A percentile compares a stretch with the other conserved stretches of the same genome.
These are phyloP conservation scores for Drosophila barbarae DNA, from an alignment of 2,888 invertebrate genomes.

Conservation along the genomic window DNA sequence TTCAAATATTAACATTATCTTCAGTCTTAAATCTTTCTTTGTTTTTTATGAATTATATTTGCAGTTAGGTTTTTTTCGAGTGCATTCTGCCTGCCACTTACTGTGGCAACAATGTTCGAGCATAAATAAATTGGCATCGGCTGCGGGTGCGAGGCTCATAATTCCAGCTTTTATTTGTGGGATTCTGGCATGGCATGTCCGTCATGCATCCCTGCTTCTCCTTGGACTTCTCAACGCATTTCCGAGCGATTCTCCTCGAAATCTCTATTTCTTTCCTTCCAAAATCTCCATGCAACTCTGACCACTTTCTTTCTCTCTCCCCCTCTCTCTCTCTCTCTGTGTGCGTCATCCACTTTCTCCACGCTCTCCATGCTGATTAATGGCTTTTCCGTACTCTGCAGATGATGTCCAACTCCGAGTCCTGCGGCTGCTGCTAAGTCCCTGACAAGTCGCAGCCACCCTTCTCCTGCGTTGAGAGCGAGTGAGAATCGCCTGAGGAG, in stretches of 20 bases:
- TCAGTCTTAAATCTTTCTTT: neutral
- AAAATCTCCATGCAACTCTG: slow-evolving; percentile 39
- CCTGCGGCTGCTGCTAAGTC: slow-evolving; percentile 19
- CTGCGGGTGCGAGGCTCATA: slow-evolving; percentile 57
- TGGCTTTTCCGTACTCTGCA: slow-evolving; percentile 51
- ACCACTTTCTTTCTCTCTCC: neutral
- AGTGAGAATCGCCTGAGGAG: neutral
- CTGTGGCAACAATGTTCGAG: slow-evolving; percentile 70
- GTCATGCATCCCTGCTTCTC: slow-evolving; percentile 49
- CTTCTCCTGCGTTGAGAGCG: neutral
- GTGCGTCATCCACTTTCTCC: slow-evolving; percentile 11
- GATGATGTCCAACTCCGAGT: slow-evolving; percentile 50
- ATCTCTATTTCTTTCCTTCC: slow-evolving; percentile 1
- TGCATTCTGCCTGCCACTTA: slow-evolving; percentile 37
- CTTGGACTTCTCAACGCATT: slow-evolving; percentile 1
- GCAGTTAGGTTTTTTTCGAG: slow-evolving; percentile 1
- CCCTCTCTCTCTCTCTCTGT: neutral
- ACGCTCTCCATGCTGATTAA: slow-evolving; percentile 63
- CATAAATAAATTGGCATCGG: slow-evolving; percentile 71
- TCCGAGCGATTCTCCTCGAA: neutral
- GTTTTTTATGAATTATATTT: neutral
- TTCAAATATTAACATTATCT: too few relatives aligned
- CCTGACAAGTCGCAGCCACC: neutral
- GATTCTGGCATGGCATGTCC: slow-evolving; percentile 72
- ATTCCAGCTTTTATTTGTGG: slow-evolving; percentile 75